These are phyloP conservation scores for Dryadula phaetusa DNA, from an alignment of 2,888 invertebrate genomes.

Conservation along the genomic window DNA sequence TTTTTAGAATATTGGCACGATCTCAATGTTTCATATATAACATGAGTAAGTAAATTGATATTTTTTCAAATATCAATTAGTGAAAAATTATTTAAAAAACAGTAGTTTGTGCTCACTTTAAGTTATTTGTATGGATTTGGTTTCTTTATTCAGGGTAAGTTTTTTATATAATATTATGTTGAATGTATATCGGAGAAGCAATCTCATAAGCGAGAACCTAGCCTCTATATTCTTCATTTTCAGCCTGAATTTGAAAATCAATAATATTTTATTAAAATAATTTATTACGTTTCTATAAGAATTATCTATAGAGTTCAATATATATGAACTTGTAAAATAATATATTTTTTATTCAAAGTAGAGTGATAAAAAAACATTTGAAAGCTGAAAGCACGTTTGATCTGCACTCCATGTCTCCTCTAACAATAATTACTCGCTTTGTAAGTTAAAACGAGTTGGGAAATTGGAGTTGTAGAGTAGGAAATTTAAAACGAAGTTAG, in stretches of 20 bases:
- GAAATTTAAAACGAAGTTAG: not conserved
- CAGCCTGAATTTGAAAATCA: no score
- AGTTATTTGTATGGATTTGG: no score
- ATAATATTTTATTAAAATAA: not conserved
- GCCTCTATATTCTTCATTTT: no score
- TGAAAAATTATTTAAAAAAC: not conserved
- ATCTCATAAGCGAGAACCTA: no score
- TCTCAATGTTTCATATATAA: not conserved
- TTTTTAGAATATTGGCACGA: not conserved
- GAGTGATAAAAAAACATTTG: not conserved
- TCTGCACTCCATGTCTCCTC: not conserved
- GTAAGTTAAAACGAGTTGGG: conserved; percentile 7
- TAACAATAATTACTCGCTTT: conserved; percentile 1
- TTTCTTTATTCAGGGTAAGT: no score
- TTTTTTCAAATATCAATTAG: not conserved
- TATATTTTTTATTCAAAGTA: not conserved
- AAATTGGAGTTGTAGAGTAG: conserved; percentile 4
- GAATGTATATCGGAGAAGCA: no score
- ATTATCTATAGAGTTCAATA: not conserved
- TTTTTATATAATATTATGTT: no score
- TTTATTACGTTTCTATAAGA: not conserved
- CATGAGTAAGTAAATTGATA: not conserved
- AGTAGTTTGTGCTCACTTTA: not conserved
- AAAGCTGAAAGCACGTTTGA: conserved; percentile 2
- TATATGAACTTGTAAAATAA: not conserved